Evolutionary conservation across 2,888 invertebrate genomes (phyloP).

Genomic region (Zhuqinia jingwanae): DNA sequence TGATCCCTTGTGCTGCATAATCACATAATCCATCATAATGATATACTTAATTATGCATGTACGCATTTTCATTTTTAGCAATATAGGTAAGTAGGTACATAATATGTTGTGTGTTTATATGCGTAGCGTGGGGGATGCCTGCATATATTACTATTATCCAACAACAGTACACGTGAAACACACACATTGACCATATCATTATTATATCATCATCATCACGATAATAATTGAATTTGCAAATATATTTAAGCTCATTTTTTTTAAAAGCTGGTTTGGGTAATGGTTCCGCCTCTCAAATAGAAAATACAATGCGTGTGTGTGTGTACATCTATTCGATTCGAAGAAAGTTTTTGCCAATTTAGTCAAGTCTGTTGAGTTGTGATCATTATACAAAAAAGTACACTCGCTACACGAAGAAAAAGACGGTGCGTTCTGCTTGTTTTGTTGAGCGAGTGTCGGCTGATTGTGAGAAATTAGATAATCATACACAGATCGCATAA

Average conservation of each 20-base stretch:
- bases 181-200: neutral
- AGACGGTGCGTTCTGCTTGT: neutral
- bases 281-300: conserved; percentile 66
- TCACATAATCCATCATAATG: neutral
- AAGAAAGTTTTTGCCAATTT: conserved; percentile 56
- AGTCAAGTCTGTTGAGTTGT: neutral
- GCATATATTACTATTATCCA: neutral
- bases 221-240: conserved; percentile 38
- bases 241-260: neutral
- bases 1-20: conserved; percentile 17
- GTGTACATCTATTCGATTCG: too few relatives aligned
- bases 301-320: conserved; percentile 42
- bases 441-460: conserved; percentile 48
- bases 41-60: conserved; percentile 32
- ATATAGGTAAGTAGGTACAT: too few relatives aligned
- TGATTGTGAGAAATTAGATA: conserved; percentile 60
- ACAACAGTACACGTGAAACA: neutral
- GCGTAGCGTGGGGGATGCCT: conserved; percentile 11
- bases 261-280: neutral
- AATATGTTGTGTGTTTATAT: neutral
- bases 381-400: too few relatives aligned
- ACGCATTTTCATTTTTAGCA: conserved; percentile 21
- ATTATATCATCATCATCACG: conserved; percentile 30
- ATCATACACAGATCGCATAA: conserved; percentile 30
- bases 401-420: neutral